A percentile compares a stretch with the other conserved stretches of the same genome.
Conservation (phyloP, 2,888 invertebrate genomes). For the Tridacna gigas region DNA sequence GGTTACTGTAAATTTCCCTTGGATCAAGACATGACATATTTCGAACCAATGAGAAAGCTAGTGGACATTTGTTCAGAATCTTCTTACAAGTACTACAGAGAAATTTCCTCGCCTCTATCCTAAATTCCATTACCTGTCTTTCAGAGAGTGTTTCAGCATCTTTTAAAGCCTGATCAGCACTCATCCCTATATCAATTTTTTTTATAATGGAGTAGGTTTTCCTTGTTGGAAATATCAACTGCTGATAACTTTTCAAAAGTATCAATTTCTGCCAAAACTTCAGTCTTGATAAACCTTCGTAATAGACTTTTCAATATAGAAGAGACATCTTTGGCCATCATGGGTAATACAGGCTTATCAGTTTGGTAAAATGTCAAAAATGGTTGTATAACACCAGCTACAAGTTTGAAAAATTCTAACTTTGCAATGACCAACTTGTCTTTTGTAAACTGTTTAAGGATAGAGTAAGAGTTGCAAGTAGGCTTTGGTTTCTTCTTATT, state of each 20-base stretch:
- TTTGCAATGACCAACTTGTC: too few relatives aligned
- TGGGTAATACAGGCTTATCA: too few relatives aligned
- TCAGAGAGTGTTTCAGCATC: constrained; percentile 33
- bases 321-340: too few relatives aligned
- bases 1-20: constrained; percentile 37
- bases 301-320: too few relatives aligned
- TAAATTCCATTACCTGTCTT: constrained; percentile 48
- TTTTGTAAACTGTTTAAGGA: constrained; percentile 17
- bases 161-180: constrained; percentile 49
- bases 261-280: too few relatives aligned
- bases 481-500: constrained; percentile 46
- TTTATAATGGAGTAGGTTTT: constrained; percentile 11
- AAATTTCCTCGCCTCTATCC: constrained; percentile 39
- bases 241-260: too few relatives aligned
- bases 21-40: constrained; percentile 46
- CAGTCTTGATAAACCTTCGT: too few relatives aligned
- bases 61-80: constrained; percentile 44
- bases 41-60: constrained; percentile 49
- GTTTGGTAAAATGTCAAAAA: too few relatives aligned
- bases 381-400: too few relatives aligned
- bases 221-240: constrained; percentile 4
- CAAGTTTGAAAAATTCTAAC: too few relatives aligned
- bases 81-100: constrained; percentile 34
- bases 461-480: constrained; percentile 41
- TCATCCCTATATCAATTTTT: constrained; percentile 53